Base-by-base conservation (phyloP, 2,888 invertebrate species). In the Apodemia hepburni region DNA sequence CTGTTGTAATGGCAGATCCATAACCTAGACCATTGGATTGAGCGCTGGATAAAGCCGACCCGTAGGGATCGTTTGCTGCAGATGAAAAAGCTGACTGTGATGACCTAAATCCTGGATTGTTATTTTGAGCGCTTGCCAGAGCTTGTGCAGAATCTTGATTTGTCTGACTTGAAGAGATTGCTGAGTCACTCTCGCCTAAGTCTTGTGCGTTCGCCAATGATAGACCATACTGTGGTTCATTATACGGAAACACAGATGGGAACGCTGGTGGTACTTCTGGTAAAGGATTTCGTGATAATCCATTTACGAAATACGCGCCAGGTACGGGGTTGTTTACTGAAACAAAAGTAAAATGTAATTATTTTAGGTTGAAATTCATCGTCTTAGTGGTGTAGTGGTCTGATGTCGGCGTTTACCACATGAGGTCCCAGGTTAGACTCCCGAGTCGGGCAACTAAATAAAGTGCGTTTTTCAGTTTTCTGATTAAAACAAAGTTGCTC, bases 11-110 rank as follows among this genome's bases (percentile, higher is more conserved):
- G 15, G 61, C 38, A n/a, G 61, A 61, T 22, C 61, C 54, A 1
- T 54, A 27, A 3, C 51, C 38, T 3, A 61, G 6, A 18, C 61
- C 61, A 54, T 33, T 27, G 12, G 54, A n/a, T 38, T 61, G 51
- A 22, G 61, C 35, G 7, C 7, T 57, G 3, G 61, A 61, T 47
- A 58, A 15, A n/a, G 62, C 58, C 6, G 62, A 58, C 7, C 49
- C 58, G n/a, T 27, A 57, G 3, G 29, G 54, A 8, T 27, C 15
- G 27, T 29, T 57, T n/a, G 54, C 27, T 57, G 54, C 54, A 27
- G 27, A 29, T 29, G 54, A 57, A 6, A n/a, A 57, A 0, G 54
- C 54, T 57, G 54, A 29, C 27, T 57, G 54, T 15, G 54, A 57
- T 3, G 54, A 29, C 54, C 54, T 27, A 1, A 54, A 27, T 3